These are phyloP conservation scores for Holothuria glaberrima DNA, from an alignment of 35 echinoderm and acorn worm species.

Conservation along the genomic window DNA sequence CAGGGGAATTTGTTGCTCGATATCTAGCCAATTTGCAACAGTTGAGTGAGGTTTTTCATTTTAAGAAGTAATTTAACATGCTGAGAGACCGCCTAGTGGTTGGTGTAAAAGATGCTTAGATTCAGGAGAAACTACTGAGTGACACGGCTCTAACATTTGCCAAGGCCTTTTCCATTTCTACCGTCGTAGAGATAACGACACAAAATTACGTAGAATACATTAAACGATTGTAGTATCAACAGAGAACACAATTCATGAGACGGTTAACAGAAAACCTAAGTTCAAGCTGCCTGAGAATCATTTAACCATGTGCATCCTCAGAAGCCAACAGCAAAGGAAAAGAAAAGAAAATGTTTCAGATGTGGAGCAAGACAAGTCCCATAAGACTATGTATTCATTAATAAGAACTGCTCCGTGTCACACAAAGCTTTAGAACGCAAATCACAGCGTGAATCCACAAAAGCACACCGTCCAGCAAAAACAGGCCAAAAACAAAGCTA, in stretches of 20 bases:
- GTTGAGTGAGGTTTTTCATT: conserved; percentile 45
- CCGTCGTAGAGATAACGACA: background rate
- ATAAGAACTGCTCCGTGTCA: background rate
- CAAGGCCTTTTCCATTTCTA: background rate
- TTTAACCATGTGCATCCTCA: background rate
- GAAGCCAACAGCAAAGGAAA: background rate
- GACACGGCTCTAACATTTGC: background rate
- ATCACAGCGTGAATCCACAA: background rate
- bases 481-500: background rate
- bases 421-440: background rate
- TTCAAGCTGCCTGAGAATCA: background rate
- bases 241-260: background rate
- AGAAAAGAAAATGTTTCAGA: background rate
- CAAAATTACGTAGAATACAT: background rate
- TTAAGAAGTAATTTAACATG: conserved; percentile 15
- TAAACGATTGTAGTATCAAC: background rate
- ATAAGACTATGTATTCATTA: background rate
- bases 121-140: conserved; percentile 29
- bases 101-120: conserved; percentile 16
- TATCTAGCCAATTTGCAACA: conserved; percentile 46
- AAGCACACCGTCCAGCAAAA: background rate
- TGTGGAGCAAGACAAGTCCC: background rate
- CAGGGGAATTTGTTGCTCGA: conserved; percentile 4
- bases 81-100: conserved; percentile 37
- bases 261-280: background rate